A percentile compares a stretch with the other conserved stretches of the same genome.
These are phyloP conservation scores for Chionomys nivalis DNA, from an alignment of 2,113 vertebrate species.

Conservation along the genomic window DNA sequence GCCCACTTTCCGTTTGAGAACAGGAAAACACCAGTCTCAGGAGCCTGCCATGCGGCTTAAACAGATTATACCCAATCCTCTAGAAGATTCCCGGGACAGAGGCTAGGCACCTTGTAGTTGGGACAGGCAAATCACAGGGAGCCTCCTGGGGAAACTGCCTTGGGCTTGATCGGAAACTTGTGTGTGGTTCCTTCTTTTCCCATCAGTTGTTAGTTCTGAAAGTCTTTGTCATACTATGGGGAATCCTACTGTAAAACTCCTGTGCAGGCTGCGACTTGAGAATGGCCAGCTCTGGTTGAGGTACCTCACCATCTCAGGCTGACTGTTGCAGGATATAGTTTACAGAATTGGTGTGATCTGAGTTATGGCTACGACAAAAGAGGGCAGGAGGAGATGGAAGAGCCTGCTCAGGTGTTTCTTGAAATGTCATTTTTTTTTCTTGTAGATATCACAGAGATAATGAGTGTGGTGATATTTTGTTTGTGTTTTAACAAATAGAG, in stretches of 20 bases:
- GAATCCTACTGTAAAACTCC: background rate
- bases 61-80: background rate
- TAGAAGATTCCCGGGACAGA: background rate
- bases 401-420: background rate
- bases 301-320: accelerated
- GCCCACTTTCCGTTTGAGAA: background rate
- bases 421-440: background rate
- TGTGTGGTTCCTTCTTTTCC: background rate
- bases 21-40: background rate
- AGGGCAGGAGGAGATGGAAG: background rate
- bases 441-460: background rate
- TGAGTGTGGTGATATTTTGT: too few species aligned
- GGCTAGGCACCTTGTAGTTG: accelerated
- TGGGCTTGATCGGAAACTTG: background rate
- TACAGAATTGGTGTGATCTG: background rate
- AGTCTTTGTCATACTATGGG: background rate
- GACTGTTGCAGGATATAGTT: accelerated
- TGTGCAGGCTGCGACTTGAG: background rate
- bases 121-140: too few species aligned
- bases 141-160: background rate
- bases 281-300: background rate
- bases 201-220: too few species aligned
- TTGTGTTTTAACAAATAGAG: too few species aligned
- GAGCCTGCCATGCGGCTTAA: accelerated
- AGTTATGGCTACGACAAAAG: background rate